Evolutionary conservation across 2,113 vertebrate genomes (phyloP).

Genomic region (Stercorarius parasiticus): DNA sequence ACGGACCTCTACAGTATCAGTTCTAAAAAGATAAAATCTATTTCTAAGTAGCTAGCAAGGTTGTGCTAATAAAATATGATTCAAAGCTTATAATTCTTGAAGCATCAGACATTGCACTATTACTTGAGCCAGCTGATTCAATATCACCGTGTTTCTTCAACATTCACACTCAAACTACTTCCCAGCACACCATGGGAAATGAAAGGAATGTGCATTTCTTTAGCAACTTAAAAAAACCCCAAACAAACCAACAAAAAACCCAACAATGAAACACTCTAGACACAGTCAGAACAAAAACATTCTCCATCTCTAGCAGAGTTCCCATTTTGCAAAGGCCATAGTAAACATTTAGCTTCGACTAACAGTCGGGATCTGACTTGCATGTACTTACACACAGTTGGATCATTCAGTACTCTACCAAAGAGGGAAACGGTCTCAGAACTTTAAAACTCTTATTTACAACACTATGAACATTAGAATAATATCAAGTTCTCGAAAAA

Average conservation of each 20-base stretch:
- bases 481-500: slow-evolving; percentile 68
- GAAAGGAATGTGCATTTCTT: slow-evolving; percentile 77
- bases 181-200: slow-evolving; percentile 69
- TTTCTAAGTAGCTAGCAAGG: slow-evolving; percentile 84
- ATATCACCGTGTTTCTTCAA: slow-evolving; percentile 69
- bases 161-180: slow-evolving; percentile 76
- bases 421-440: slow-evolving; percentile 59
- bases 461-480: slow-evolving; percentile 66
- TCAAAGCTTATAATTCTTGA: slow-evolving; percentile 79
- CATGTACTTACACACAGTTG: slow-evolving; percentile 42
- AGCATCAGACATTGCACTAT: slow-evolving; percentile 83
- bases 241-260: slow-evolving; percentile 24
- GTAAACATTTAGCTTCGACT: slow-evolving; percentile 32
- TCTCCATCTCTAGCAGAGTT: slow-evolving; percentile 53
- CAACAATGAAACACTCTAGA: slow-evolving; percentile 75
- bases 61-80: slow-evolving; percentile 88
- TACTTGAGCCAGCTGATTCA: slow-evolving; percentile 78
- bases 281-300: slow-evolving; percentile 82
- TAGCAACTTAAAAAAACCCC: slow-evolving; percentile 71
- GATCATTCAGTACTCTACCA: slow-evolving; percentile 64
- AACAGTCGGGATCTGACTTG: slow-evolving; percentile 41
- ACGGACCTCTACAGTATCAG: slow-evolving; percentile 76
- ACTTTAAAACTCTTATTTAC: slow-evolving; percentile 75
- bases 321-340: slow-evolving; percentile 60
- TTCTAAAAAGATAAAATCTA: slow-evolving; percentile 85